These are phyloP conservation scores for Drosophila sp. DNA, from an alignment of 1,140 invertebrate genomes.

Conservation along the genomic window DNA sequence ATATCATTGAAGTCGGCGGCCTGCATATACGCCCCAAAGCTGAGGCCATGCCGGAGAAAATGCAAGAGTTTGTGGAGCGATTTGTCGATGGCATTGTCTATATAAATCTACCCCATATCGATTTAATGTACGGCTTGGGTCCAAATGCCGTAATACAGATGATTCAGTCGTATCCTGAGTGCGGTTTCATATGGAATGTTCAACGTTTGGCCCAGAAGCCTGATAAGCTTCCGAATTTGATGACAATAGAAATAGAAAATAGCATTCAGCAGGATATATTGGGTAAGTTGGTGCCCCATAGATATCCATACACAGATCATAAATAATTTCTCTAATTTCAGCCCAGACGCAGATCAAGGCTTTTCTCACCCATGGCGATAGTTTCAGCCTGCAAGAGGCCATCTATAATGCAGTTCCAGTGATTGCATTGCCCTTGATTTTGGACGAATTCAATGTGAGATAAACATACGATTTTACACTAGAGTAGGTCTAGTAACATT, in stretches of 20 bases:
- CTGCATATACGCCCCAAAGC: constrained; percentile 79
- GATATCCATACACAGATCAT: too few relatives aligned
- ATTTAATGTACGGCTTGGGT: constrained; percentile 28
- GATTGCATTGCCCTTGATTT: constrained; percentile 86
- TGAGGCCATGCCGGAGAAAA: constrained; percentile 39
- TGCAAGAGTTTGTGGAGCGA: constrained; percentile 54
- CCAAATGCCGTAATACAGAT: constrained; percentile 27
- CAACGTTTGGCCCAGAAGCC: neutral
- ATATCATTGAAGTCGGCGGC: constrained; percentile 85
- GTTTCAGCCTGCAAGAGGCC: constrained; percentile 85
- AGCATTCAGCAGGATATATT: constrained; percentile 74
- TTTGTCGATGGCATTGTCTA: constrained; percentile 68
- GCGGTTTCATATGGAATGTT: constrained; percentile 80
- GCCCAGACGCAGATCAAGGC: constrained; percentile 83
- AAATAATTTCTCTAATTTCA: constrained; percentile 42
- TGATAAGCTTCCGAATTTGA: constrained; percentile 32
- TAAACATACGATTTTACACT: neutral
- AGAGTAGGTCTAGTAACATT: neutral
- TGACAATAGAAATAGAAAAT: constrained; percentile 11
- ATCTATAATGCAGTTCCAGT: constrained; percentile 86
- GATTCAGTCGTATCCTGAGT: constrained; percentile 40
- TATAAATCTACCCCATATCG: constrained; percentile 62
- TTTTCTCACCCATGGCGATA: constrained; percentile 86
- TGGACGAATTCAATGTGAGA: constrained; percentile 85
- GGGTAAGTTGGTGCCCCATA: constrained; percentile 18